Evolutionary conservation across 1,140 invertebrate species (phyloP), one percentile per base, ranked within the genome.

Genomic region (Atta cephalotes): DNA sequence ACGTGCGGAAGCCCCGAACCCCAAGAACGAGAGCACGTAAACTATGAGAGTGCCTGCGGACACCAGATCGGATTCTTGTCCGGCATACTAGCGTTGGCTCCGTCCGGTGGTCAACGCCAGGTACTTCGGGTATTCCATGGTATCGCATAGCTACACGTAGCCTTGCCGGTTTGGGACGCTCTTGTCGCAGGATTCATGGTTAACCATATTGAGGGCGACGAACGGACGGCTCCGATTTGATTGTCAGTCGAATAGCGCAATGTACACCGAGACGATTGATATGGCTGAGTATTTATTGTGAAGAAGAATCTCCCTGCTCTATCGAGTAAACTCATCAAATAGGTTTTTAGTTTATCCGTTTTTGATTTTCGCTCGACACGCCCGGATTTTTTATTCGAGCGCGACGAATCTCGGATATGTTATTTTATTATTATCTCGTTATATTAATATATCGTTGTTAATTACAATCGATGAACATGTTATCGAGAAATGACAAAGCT

Each of bases 41-140:
- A 91, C 90, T 91, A 91, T 90, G 90, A 87, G 77, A 85, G 79
- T 90, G 89, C 87, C 86, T 77, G 87, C 66, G 79, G 87, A 88
- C 85, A 92, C 86, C 76, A 58, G 79, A 90, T 88, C 89, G 81
- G 63, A 90, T 90, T 90, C 89, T 90, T 90, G 89, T 72, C 58
- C 79, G 25, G 87, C 87, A 82, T 88, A 89, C 71, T 84, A 84
- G 88, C 87, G 78, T 74, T 5, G 72, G 16, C 7, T n/a, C 25
- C 51, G 62, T 21, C 58, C 25, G 14, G 63, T 45, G 85, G 88
- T 85, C 77, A 87, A 74, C 80, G 76, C 60, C 68, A 72, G 60
- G 79, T 90, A 88, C 89, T 88, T 90, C 35, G 89, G 66, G 70
- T 91, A 91, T 91, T 91, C 89, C 86, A 81, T 58, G 74, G 87